Conservation (phyloP, 2,888 invertebrate genomes). For the Cyrtodaria siliqua region DNA sequence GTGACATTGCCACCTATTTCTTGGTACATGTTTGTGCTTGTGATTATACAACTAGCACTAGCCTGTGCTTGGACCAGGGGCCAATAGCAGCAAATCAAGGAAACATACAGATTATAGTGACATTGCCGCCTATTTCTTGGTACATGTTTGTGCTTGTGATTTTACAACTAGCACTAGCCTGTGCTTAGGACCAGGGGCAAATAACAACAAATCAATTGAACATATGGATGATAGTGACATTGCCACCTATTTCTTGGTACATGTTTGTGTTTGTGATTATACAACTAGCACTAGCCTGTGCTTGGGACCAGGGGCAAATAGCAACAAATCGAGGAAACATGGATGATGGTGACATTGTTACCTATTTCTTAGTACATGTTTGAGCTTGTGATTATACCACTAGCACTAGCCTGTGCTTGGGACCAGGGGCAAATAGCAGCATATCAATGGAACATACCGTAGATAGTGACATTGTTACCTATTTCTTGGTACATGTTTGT, state of each 20-base stretch:
- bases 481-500: too few relatives aligned
- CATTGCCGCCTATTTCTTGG: constrained; percentile 9
- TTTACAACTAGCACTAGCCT: constrained; percentile 29
- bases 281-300: constrained; percentile 13
- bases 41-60: constrained; percentile 10
- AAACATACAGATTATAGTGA: not conserved
- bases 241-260: constrained; percentile 23
- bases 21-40: too few relatives aligned
- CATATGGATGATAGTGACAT: not conserved
- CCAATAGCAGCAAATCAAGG: not conserved
- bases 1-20: too few relatives aligned
- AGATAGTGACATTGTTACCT: too few relatives aligned
- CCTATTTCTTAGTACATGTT: not conserved
- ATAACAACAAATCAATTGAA: not conserved
- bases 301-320: constrained; percentile 4
- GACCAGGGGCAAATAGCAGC: too few relatives aligned
- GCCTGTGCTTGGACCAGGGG: constrained; percentile 14
- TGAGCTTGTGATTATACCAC: not conserved
- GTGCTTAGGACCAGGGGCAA: constrained; percentile 18
- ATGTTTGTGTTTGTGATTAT: not conserved
- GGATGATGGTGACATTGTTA: too few relatives aligned
- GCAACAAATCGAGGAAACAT: not conserved
- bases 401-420: too few relatives aligned
- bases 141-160: constrained; percentile 22
- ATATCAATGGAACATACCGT: too few relatives aligned